Base-by-base conservation (phyloP, 2,888 invertebrate genomes). In the Pelosia muscerda region DNA sequence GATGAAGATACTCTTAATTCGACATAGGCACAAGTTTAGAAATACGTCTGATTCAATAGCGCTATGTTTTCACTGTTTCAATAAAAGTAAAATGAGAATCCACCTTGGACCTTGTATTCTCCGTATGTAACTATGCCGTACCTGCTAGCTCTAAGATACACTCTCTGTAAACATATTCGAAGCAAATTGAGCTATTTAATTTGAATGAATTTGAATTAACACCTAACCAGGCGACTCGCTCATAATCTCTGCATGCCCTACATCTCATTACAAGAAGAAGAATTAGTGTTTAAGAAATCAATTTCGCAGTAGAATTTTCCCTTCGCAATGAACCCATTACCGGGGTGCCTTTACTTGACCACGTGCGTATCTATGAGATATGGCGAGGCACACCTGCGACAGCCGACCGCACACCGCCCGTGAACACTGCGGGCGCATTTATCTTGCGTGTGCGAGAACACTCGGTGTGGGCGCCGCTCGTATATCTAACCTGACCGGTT, bases 391-490 rank as follows among this genome's bases (percentile, higher is more conserved):
- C 85, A 85, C 85, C 85, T 85, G 83, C 81, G 81, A 63, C 55
- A 75, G 72, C 83, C 84, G 73, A 66, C 71, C 73, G 68, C 74
- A 31, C 71, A 28, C 69, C 61, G 66, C 73, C 6, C 28, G 25
- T 19, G 66, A 49, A 72, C 67, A 63, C 68, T 77, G 77, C 74
- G 74, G 66, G 58, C 76, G 73, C 81, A 84, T 88, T 87, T 87
- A 88, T 89, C 88, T 88, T 83, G 77, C 71, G 81, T 79, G 78
- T 74, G 78, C 80, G 75, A 82, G 82, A 81, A 74, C 74, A 75
- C 73, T 66, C 71, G 69, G 67, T 60, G 70, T 70, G 65, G 56
- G 58, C 60, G 75, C 72, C 72, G 67, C 76, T 75, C 74, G 63
- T 75, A 74, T 59, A 68, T 76, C 66, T 66, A 65, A 68, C 68